Percentiles rank a stretch among this genome's conserved stretches.
phyloP scores from a whole-genome alignment of 2,113 vertebrate species.

The Tamias sibiricus region DNA sequence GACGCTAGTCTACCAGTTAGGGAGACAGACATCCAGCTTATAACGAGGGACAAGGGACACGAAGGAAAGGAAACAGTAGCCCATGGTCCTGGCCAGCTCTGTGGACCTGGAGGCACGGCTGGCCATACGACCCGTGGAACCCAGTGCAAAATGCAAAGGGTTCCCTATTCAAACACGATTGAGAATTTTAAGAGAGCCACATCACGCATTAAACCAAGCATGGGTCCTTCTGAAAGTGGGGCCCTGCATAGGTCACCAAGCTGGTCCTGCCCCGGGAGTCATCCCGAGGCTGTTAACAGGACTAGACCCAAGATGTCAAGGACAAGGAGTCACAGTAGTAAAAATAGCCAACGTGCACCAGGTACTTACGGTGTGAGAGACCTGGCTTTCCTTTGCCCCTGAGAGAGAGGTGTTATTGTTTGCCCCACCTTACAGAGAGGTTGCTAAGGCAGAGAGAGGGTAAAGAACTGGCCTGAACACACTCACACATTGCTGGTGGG shows the following conservation, averaged over 20 bases:
- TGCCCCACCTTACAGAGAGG: neutral
- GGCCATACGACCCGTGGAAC: neutral
- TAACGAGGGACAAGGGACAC: neutral
- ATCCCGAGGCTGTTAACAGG: fast-evolving
- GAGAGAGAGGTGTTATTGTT: neutral
- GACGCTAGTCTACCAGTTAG: neutral
- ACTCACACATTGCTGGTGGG: too few species aligned
- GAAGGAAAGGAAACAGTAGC: neutral
- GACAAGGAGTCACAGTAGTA: too few species aligned
- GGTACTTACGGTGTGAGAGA: neutral
- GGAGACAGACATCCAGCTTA: neutral
- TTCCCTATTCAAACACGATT: neutral
- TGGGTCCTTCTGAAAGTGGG: neutral
- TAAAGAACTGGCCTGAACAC: neutral
- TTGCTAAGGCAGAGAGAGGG: neutral
- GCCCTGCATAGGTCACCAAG: neutral
- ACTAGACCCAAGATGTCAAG: neutral
- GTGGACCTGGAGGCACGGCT: neutral
- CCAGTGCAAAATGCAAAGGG: neutral
- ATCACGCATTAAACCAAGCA: neutral
- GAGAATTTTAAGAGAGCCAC: neutral
- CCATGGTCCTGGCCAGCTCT: neutral
- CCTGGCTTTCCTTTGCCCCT: neutral
- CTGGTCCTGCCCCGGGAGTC: neutral
- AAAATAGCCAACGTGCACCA: fast-evolving